Base-by-base conservation (phyloP, 2,113 vertebrate species). In the Budorcas taxicolor region DNA sequence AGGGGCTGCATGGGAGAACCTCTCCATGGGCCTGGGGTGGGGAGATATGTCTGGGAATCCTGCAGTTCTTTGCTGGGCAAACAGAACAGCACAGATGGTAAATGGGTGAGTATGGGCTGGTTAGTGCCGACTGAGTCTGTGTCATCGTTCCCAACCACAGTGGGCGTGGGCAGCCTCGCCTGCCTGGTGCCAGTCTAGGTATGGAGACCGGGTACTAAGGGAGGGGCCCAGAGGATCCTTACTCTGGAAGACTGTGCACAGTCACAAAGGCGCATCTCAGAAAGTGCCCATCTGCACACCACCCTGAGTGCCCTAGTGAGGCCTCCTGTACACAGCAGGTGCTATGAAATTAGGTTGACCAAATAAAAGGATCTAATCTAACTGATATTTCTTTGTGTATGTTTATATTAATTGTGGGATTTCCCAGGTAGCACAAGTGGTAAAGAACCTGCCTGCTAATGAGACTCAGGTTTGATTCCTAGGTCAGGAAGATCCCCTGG, bases 221-320 rank as follows among this genome's bases (percentile, higher is more conserved):
- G 57, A 36, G 57, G 52, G 74, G 62, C 50, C 29, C 50, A 4
- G 2, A 5, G 27, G 5, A 15, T 50, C 19, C 2, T 47, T 60
- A 19, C 13, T 14, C 3, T 2, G 45, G 52, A 52, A 5, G 55
- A 50, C 43, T 29, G 3, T 33, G 3, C 11, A 53, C 25, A 57
- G 31, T 31, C 47, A 23, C 4, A 7, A 50, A n/a, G 0, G 43
- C 11, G 17, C 53, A 16, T 29, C 19, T 15, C 52, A n/a, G 23
- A n/a, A 43, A 13, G 0, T 1, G 23, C 40, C 12, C 62, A 33
- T 45, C 76, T 52, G 81, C 36, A 8, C 2, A 4, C 15, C 23
- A 14, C 13, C 7, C 36, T 27, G 25, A 23, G n/a, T 4, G 8
- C 15, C 27, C 6, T 16, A 27, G 31, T 10, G 3, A 1, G 10